Evolutionary conservation across 2,888 invertebrate species (phyloP).

Genomic region (Neocrepidodera transversa): DNA sequence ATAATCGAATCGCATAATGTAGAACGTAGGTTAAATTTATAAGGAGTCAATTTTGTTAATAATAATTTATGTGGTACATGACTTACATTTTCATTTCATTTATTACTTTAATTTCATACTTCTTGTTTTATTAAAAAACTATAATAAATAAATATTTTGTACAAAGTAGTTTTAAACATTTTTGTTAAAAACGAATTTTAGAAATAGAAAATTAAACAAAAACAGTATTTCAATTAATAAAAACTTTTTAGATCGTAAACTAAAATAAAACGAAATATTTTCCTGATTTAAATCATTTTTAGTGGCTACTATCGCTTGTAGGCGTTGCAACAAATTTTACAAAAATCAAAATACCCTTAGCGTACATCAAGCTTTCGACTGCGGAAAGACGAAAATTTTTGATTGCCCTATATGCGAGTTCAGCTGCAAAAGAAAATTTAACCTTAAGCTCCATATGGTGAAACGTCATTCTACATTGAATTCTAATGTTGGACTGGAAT

Average conservation of each 20-base stretch:
- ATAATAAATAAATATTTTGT: too few species aligned
- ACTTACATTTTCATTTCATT: too few species aligned
- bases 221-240: too few species aligned
- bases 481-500: neutral
- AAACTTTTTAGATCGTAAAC: neutral
- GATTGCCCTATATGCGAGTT: constrained; percentile 61
- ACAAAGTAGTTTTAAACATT: too few species aligned
- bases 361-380: constrained; percentile 60
- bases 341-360: constrained; percentile 51
- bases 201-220: too few species aligned
- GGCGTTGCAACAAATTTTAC: constrained; percentile 47
- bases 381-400: constrained; percentile 63
- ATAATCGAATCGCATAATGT: too few species aligned
- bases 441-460: constrained; percentile 77
- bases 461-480: constrained; percentile 72
- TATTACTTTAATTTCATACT: too few species aligned
- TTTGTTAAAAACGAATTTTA: too few species aligned
- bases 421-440: constrained; percentile 71
- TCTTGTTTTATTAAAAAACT: too few species aligned
- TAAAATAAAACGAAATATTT: neutral
- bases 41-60: too few species aligned
- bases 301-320: constrained; percentile 38
- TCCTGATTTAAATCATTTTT: constrained; percentile 1
- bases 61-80: too few species aligned
- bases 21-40: too few species aligned